Evolutionary conservation across 2,113 vertebrate genomes (phyloP).

Genomic region (Salvelinus sp.): DNA sequence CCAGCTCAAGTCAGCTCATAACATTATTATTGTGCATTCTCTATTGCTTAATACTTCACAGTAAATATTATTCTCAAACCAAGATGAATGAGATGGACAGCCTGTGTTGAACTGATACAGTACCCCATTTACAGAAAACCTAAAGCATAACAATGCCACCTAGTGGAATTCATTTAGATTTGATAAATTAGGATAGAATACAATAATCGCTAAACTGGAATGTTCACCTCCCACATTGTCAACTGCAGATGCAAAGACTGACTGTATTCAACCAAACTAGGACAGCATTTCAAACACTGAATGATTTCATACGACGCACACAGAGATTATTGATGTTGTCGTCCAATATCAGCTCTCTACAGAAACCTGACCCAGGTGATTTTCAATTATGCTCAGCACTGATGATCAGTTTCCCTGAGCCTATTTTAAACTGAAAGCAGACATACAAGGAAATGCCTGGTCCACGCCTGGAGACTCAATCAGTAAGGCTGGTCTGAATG

Average conservation of each 20-base stretch:
- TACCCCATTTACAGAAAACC: too few relatives aligned
- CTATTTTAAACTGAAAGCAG: conserved; percentile 60
- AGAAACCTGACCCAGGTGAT: conserved; percentile 44
- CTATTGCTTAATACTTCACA: too few relatives aligned
- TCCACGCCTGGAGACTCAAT: neutral
- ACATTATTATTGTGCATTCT: too few relatives aligned
- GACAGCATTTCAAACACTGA: neutral
- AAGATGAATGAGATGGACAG: too few relatives aligned
- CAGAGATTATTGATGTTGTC: conserved; percentile 12
- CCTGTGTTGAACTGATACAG: too few relatives aligned
- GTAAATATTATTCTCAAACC: too few relatives aligned
- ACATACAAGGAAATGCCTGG: conserved; percentile 14
- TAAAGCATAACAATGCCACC: conserved; percentile 64
- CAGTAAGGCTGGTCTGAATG: too few relatives aligned
- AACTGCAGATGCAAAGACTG: neutral
- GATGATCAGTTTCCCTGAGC: conserved; percentile 46
- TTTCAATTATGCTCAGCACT: conserved; percentile 43
- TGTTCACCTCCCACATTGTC: neutral
- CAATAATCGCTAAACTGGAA: neutral
- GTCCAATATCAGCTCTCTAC: conserved; percentile 22
- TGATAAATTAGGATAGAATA: neutral
- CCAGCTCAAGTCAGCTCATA: too few relatives aligned
- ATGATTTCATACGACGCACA: neutral
- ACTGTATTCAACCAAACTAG: neutral
- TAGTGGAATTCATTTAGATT: conserved; percentile 45